Evolutionary conservation across 2,888 invertebrate species (phyloP).

Genomic region (Drosophila setosimentum): DNA sequence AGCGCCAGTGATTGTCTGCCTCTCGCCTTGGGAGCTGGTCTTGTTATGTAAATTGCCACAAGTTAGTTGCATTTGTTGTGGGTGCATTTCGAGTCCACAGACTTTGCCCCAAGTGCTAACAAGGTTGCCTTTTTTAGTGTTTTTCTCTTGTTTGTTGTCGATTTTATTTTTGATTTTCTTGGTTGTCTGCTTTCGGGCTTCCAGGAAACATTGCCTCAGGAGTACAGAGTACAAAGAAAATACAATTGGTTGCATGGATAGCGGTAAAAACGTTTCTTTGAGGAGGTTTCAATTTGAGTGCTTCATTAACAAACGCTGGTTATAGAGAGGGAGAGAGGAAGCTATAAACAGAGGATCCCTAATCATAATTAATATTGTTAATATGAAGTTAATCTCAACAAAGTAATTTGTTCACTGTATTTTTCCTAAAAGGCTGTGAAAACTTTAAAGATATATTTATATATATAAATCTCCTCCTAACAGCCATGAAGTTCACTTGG

Average conservation of each 20-base stretch:
- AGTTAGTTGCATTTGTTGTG: slow-evolving; percentile 55
- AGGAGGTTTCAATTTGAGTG: slow-evolving; percentile 28
- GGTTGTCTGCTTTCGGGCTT: slow-evolving; percentile 17
- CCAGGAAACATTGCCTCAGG: slow-evolving; percentile 49
- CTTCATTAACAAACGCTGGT: slow-evolving; percentile 40
- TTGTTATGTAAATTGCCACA: slow-evolving; percentile 72
- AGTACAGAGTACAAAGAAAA: slow-evolving; percentile 39
- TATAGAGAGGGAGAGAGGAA: too few relatives aligned
- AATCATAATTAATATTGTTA: neutral
- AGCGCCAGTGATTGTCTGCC: slow-evolving; percentile 77
- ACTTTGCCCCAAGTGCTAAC: slow-evolving; percentile 67
- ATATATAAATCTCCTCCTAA: neutral
- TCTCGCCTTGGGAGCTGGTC: slow-evolving; percentile 76
- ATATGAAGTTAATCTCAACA: neutral
- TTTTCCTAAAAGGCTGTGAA: neutral
- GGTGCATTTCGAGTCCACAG: slow-evolving; percentile 55
- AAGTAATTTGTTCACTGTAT: neutral
- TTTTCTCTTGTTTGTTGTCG: slow-evolving; percentile 13
- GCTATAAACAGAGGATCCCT: neutral
- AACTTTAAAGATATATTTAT: neutral
- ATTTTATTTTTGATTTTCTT: slow-evolving; percentile 1
- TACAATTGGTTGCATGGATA: slow-evolving; percentile 28
- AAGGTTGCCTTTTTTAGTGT: slow-evolving; percentile 56
- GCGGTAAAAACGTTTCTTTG: slow-evolving; percentile 35
- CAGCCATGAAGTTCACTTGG: slow-evolving; percentile 35